Evolutionary conservation across 2,888 invertebrate species (phyloP).

Genomic region (Parnassius mnemosyne): DNA sequence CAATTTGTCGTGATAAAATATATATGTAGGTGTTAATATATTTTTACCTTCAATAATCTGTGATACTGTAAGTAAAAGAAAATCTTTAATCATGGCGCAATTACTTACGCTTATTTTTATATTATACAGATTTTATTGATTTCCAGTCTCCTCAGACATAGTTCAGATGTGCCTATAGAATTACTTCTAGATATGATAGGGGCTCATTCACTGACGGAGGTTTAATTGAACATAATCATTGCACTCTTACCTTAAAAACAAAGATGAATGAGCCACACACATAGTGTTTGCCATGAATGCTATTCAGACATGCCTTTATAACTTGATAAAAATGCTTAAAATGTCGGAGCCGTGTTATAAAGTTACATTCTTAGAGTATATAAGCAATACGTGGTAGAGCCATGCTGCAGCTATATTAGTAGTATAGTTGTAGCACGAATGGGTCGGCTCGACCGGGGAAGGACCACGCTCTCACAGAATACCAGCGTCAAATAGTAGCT

Average conservation of each 20-base stretch:
- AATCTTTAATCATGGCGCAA: slow-evolving; percentile 3
- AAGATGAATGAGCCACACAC: slow-evolving; percentile 48
- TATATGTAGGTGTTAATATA: background rate
- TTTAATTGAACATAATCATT: slow-evolving; percentile 34
- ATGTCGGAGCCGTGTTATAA: slow-evolving; percentile 3
- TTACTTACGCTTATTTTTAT: slow-evolving; percentile 10
- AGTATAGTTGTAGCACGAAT: too few species aligned
- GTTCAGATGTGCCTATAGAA: slow-evolving; percentile 17
- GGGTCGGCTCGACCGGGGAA: too few species aligned
- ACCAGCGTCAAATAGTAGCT: too few species aligned
- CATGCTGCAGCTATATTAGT: too few species aligned
- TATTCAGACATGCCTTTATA: slow-evolving; percentile 17
- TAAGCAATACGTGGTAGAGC: too few species aligned
- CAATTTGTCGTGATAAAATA: background rate
- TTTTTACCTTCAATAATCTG: background rate
- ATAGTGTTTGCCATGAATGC: slow-evolving; percentile 30
- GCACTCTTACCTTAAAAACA: slow-evolving; percentile 32
- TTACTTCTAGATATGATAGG: slow-evolving; percentile 39
- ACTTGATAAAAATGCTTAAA: slow-evolving; percentile 22
- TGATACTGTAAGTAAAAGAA: background rate
- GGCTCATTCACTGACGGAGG: slow-evolving; percentile 39
- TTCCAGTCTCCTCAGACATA: background rate
- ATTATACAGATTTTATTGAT: slow-evolving; percentile 1
- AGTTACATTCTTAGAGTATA: background rate
- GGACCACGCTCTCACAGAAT: too few species aligned